Evolutionary conservation across 2,888 invertebrate species (phyloP).

Genomic region (Deroplatys truncata): DNA sequence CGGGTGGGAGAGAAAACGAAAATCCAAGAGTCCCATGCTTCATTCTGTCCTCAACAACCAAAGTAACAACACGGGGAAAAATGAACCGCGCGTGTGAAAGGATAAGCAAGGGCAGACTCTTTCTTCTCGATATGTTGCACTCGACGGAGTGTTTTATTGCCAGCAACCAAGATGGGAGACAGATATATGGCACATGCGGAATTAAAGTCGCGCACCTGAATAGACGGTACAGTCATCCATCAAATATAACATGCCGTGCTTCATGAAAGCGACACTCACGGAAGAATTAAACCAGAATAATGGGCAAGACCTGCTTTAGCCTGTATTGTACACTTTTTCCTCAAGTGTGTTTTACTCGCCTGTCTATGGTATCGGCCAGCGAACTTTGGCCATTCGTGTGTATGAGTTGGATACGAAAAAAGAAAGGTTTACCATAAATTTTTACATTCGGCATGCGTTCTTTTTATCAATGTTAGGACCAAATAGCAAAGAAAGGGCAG

Average conservation of each 20-base stretch:
- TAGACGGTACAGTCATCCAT: not conserved
- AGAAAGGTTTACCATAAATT: not conserved
- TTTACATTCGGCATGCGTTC: no score
- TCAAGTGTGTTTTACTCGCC: not conserved
- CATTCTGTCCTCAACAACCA: not conserved
- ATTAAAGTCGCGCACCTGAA: not conserved
- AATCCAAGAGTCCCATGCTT: not conserved
- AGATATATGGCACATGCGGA: not conserved
- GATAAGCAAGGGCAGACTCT: not conserved
- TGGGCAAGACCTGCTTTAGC: not conserved
- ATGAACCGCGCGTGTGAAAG: not conserved
- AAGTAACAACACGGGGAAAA: not conserved
- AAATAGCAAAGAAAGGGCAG: no score
- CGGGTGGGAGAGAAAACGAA: not conserved
- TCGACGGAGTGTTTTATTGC: not conserved
- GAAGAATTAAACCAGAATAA: not conserved
- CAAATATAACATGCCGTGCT: not conserved
- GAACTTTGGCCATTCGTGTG: not conserved
- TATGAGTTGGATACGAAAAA: not conserved
- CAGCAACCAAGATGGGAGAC: not conserved
- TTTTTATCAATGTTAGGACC: no score
- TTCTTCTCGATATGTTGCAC: not conserved
- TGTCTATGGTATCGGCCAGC: not conserved
- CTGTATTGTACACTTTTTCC: not conserved
- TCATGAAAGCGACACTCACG: not conserved